Conservation (phyloP, 2,888 invertebrate genomes). For the Lydus trimaculatus region DNA sequence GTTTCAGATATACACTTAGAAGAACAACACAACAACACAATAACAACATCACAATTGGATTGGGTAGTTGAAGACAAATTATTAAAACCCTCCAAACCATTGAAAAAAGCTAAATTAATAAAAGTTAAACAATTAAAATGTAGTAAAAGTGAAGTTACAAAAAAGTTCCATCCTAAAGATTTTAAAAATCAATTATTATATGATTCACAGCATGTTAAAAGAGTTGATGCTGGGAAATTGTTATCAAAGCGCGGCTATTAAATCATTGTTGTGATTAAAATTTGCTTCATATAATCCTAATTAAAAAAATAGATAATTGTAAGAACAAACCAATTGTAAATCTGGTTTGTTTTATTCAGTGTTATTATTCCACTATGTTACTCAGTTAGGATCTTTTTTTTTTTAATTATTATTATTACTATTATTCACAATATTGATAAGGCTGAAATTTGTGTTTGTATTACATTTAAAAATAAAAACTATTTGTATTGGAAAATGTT, state of each 20-base stretch:
- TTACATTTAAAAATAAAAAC: neutral
- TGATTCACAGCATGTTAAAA: slow-evolving; percentile 44
- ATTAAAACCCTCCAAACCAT: slow-evolving; percentile 40
- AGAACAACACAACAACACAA: slow-evolving; percentile 3
- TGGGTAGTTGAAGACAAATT: slow-evolving; percentile 14
- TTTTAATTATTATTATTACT: no score
- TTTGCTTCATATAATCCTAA: neutral
- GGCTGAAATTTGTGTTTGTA: neutral
- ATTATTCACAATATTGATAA: neutral
- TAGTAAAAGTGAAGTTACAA: slow-evolving; percentile 29
- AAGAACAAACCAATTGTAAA: neutral
- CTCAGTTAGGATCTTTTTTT: neutral
- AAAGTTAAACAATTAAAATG: slow-evolving; percentile 10
- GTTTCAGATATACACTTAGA: slow-evolving; percentile 1
- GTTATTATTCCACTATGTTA: neutral
- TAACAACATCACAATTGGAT: slow-evolving; percentile 29
- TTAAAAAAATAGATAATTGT: neutral
- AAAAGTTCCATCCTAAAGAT: slow-evolving; percentile 49
- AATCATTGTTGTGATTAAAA: neutral
- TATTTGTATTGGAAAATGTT: neutral
- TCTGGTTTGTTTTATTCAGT: neutral
- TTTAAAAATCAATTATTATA: slow-evolving; percentile 52
- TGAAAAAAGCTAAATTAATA: slow-evolving; percentile 7
- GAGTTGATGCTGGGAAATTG: slow-evolving; percentile 44
- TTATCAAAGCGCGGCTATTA: slow-evolving; percentile 21